A percentile compares a stretch with the other conserved stretches of the same genome.
Conservation (phyloP, 35 echinoderm and acorn worm species). For the Apostichopus californicus region DNA sequence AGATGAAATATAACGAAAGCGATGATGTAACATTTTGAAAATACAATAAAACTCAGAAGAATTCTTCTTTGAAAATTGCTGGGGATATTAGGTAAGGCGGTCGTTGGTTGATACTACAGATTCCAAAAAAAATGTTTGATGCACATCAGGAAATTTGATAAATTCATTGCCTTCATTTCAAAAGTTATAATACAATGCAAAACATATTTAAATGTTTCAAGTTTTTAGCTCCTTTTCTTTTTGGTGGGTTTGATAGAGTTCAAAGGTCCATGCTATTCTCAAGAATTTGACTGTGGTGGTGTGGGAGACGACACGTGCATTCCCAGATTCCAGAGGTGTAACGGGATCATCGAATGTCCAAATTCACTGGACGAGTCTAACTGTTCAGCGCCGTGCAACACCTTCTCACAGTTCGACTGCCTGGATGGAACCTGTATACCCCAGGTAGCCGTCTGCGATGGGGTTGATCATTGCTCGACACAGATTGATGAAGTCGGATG, state of each 20-base stretch:
- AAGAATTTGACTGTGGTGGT: slow-evolving; percentile 4
- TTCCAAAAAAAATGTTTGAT: not conserved
- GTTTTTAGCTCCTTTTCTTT: not conserved
- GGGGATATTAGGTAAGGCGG: too few relatives aligned
- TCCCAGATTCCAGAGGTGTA: not conserved
- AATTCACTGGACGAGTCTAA: slow-evolving; percentile 1
- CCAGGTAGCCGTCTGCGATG: not conserved
- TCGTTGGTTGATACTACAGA: too few relatives aligned
- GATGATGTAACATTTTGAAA: too few relatives aligned
- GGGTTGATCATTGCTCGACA: not conserved
- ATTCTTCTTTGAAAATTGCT: too few relatives aligned
- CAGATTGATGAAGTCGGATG: not conserved
- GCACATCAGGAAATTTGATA: not conserved
- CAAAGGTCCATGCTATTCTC: not conserved
- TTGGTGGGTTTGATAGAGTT: not conserved
- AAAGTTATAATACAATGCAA: too few relatives aligned
- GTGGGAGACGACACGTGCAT: not conserved
- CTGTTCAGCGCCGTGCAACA: slow-evolving; percentile 3
- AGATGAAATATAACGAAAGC: too few relatives aligned
- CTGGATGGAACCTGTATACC: not conserved
- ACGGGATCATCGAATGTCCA: slow-evolving; percentile 4
- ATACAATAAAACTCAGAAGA: too few relatives aligned
- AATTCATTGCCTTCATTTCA: not conserved
- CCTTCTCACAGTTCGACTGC: slow-evolving; percentile 19
- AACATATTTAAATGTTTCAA: not conserved